phyloP scores from a whole-genome alignment of 1,140 invertebrate species.

The Pogonomyrmex californicus region DNA sequence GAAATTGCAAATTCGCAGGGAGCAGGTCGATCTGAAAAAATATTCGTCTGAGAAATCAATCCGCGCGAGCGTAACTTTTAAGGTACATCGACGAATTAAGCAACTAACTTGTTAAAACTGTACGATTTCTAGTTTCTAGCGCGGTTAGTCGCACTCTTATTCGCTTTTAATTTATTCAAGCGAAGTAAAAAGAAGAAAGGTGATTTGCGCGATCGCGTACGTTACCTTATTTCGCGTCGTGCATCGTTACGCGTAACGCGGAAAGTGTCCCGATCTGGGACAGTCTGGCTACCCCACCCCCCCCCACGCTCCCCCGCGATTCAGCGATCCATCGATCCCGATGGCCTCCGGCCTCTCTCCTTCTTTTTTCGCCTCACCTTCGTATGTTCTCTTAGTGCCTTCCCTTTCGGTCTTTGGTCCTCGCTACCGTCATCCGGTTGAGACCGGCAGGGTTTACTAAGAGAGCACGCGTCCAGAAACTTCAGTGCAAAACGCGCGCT shows the following conservation, averaged over 20 bases:
- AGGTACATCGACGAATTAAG: background rate
- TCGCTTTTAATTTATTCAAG: background rate
- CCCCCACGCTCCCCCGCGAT: slow-evolving; percentile 30
- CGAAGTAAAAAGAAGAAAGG: slow-evolving; percentile 7
- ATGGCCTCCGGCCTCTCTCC: slow-evolving; percentile 59
- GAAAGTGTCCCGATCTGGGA: slow-evolving; percentile 75
- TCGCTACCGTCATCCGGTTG: slow-evolving; percentile 76
- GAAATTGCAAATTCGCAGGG: background rate
- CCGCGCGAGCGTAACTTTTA: background rate
- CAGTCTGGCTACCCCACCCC: slow-evolving; percentile 68
- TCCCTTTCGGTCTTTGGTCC: slow-evolving; percentile 77
- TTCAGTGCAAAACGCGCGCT: slow-evolving; percentile 84
- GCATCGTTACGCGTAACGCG: slow-evolving; percentile 63
- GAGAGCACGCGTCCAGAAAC: slow-evolving; percentile 82
- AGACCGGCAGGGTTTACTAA: slow-evolving; percentile 83
- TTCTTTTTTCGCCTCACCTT: slow-evolving; percentile 49
- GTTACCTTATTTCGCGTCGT: slow-evolving; percentile 33
- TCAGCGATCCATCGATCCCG: slow-evolving; percentile 67
- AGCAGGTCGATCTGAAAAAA: background rate
- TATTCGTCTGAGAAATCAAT: background rate
- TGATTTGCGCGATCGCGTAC: background rate
- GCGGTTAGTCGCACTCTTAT: background rate
- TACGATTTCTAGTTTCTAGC: background rate
- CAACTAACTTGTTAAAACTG: background rate
- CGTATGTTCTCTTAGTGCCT: slow-evolving; percentile 25